Conservation (phyloP, 2,888 invertebrate species). For the Acanthoscelides obtectus region DNA sequence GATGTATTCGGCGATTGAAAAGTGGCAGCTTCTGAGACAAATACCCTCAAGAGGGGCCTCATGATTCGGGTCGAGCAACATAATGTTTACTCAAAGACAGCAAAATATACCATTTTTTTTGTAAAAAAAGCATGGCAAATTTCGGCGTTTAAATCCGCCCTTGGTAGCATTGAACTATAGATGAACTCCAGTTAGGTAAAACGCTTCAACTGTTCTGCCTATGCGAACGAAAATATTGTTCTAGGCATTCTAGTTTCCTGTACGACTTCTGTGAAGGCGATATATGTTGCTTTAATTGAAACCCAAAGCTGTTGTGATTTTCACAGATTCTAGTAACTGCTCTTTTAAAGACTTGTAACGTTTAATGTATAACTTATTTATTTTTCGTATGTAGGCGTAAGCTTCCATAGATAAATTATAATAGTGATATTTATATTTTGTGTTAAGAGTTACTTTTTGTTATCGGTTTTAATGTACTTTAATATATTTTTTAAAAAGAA, state of each 20-base stretch:
- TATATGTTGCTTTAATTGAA: neutral
- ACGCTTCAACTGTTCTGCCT: neutral
- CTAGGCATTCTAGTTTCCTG: neutral
- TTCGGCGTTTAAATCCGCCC: no score
- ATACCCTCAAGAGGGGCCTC: no score
- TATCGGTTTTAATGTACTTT: neutral
- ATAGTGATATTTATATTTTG: neutral
- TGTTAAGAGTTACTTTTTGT: neutral
- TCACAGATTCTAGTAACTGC: neutral
- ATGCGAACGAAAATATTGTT: neutral
- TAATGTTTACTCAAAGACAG: no score
- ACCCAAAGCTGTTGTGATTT: neutral
- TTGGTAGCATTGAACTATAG: no score
- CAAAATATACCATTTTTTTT: no score
- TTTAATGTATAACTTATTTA: neutral
- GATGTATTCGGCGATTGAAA: no score
- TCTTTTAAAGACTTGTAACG: neutral
- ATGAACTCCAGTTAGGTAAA: neutral
- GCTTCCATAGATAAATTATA: neutral
- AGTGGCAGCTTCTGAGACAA: no score
- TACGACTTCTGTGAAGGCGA: neutral
- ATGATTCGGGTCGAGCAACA: no score
- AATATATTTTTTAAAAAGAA: neutral
- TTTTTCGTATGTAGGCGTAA: neutral
- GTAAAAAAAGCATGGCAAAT: no score